These are phyloP conservation scores for Brachyhypopomus gauderio DNA, from an alignment of 2,113 vertebrate genomes.

Conservation along the genomic window DNA sequence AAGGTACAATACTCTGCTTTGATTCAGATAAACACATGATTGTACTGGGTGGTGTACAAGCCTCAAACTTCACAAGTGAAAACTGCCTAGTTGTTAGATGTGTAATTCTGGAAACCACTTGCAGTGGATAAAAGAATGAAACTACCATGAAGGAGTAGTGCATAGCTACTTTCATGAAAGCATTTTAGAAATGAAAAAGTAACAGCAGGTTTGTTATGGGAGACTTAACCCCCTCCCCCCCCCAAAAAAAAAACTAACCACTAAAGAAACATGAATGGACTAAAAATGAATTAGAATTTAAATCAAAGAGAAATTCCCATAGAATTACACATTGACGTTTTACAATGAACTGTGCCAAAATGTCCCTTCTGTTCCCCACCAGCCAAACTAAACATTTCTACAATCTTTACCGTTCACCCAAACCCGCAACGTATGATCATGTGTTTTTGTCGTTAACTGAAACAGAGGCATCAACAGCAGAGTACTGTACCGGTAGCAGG, in stretches of 20 bases:
- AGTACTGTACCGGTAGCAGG: constrained; percentile 78
- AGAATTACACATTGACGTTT: not conserved
- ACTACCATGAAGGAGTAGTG: constrained; percentile 29
- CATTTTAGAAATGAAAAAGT: not conserved
- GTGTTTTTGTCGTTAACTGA: constrained; percentile 8
- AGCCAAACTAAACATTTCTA: not conserved
- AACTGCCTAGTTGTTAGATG: not conserved
- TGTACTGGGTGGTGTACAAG: constrained; percentile 22
- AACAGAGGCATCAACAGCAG: constrained; percentile 68
- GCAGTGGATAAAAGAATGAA: constrained; percentile 5
- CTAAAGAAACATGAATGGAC: not conserved
- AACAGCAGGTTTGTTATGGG: constrained; percentile 22
- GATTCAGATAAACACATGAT: constrained; percentile 62
- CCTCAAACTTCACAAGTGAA: not conserved
- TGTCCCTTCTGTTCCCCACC: not conserved
- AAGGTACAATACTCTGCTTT: constrained; percentile 81
- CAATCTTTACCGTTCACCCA: not conserved
- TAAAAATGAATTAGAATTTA: not conserved
- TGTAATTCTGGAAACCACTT: constrained; percentile 23
- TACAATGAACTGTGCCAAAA: not conserved
- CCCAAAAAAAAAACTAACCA: not conserved
- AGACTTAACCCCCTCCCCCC: too few species aligned
- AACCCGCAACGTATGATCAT: not conserved
- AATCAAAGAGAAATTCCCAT: not conserved
- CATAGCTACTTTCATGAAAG: constrained; percentile 32